Base-by-base conservation (phyloP, 2,797 vertebrate genomes). In the Sebastes kiyomatsui region DNA sequence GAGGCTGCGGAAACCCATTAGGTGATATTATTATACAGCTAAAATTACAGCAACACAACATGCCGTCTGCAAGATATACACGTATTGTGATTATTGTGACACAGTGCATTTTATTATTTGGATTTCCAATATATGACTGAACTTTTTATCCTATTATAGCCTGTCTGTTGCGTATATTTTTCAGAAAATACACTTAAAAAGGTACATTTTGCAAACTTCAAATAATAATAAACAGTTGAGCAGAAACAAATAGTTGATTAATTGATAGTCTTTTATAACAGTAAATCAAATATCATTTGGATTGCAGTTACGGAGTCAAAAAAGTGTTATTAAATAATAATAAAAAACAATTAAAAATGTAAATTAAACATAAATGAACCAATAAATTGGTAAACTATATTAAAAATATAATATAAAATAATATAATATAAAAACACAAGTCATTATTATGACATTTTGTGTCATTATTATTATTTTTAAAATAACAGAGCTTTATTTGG, bases 1-100 rank as follows among this genome's bases (percentile, higher is more conserved):
- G 76, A 90, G 72, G 65, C 86, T 77, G 73, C 16, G 55, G 78
- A 84, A 84, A 90, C 46, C 67, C 79, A 83, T 87, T 87, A 72
- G 75, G 70, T 69, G 69, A 67, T 54, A n/a, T 77, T 68, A 83
- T 82, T 85, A 83, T 66, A 64, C 71, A 67, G 77, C 80, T 75
- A 67, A 87, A 82, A 75, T 84, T 69, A 81, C 66, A 79, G 27
- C 60, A 75, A 78, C 60, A 56, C 13, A 62, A 67, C 33, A 55
- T 35, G 22, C 81, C 16, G 49, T 77, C 82, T 69, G 54, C 30
- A 25, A 46, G 27, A 71, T 58, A n/a, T 23, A 67, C 55, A 77
- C 22, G 1, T 38, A 25, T 55, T 62, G 55, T 60, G 23, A 23
- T 68, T 59, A 66, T 18, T 72, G 23, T 64, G 46, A 66, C 59